A percentile compares a stretch with the other conserved stretches of the same genome.
Conservation (phyloP, 2,888 invertebrate genomes). For the Sinhomidia bicolor region DNA sequence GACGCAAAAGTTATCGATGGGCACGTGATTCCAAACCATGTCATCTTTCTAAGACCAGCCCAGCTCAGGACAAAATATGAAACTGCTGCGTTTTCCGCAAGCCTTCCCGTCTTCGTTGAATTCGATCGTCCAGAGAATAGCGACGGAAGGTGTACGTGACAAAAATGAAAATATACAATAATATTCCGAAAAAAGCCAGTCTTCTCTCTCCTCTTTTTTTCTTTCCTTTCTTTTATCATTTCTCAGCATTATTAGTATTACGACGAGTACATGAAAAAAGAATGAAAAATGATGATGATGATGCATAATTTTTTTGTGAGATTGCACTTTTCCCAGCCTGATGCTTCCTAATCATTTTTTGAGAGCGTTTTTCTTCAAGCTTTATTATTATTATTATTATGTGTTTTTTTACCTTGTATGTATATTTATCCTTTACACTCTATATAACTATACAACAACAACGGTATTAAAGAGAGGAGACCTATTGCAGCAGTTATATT, state of each 20-base stretch:
- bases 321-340: conserved; percentile 69
- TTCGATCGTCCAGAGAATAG: conserved; percentile 76
- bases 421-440: too few species aligned
- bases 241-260: conserved; percentile 32
- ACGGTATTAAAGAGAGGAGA: too few species aligned
- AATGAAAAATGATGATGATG: conserved; percentile 55
- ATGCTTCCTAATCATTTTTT: conserved; percentile 23
- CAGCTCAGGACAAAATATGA: conserved; percentile 88
- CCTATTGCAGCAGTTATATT: neutral
- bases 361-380: neutral
- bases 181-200: conserved; percentile 23
- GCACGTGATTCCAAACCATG: conserved; percentile 93
- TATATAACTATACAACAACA: neutral
- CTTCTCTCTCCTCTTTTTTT: neutral
- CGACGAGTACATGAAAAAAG: conserved; percentile 53
- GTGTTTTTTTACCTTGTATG: neutral
- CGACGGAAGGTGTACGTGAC: conserved; percentile 77
- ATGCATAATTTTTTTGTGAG: conserved; percentile 70
- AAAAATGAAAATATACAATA: conserved; percentile 63
- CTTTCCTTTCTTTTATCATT: neutral
- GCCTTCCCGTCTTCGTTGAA: conserved; percentile 78
- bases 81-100: conserved; percentile 82
- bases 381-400: too few species aligned
- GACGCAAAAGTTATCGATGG: conserved; percentile 94
- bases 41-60: conserved; percentile 90